Evolutionary conservation across 2,113 vertebrate genomes (phyloP), one percentile per base, ranked within the genome.

Genomic region (Grallaria varia): DNA sequence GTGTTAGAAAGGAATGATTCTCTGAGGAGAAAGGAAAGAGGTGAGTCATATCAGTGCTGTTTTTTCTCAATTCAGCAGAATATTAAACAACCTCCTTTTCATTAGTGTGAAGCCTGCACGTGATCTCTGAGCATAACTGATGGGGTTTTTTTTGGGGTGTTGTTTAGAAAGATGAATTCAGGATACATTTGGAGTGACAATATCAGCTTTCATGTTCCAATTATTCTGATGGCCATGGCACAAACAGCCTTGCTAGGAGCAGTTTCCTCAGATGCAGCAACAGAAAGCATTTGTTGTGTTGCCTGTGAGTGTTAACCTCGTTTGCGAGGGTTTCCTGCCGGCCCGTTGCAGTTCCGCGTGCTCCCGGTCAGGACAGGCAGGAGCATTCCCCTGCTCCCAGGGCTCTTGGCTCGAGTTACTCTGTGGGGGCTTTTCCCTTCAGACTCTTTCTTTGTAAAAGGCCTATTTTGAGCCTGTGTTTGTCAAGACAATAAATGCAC

Each of bases 41-140:
- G 84, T 90, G 93, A 96, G 87, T 97, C 94, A 96, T 53, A 53
- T 52, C 86, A 44, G n/a, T 18, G 52, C 82, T 93, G 62, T 39
- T 93, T 91, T 91, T 82, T 94, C 75, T 87, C 3, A 0, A 91
- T 77, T 96, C 89, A 95, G 84, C 94, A 95, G 92, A 96, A 94
- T 92, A 85, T 62, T 82, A 64, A 97, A 74, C 73, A 84, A 25
- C 30, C 58, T 86, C 24, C 35, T 84, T 93, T 87, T 68, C 74
- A 44, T 80, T 77, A 47, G 37, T 66, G 86, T 83, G 59, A 84
- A 93, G 66, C 28, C 80, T 50, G 16, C 33, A 6, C 47, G 14
- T 84, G 76, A 81, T 85, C 78, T 78, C 72, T 88, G 84, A 94
- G 67, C 81, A 53, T 28, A 59, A 37, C 44, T 40, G 15, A 67